These are phyloP conservation scores for Umimayanthus kanabou DNA, from an alignment of 92 coral and sea anemone genomes.

Conservation along the genomic window DNA sequence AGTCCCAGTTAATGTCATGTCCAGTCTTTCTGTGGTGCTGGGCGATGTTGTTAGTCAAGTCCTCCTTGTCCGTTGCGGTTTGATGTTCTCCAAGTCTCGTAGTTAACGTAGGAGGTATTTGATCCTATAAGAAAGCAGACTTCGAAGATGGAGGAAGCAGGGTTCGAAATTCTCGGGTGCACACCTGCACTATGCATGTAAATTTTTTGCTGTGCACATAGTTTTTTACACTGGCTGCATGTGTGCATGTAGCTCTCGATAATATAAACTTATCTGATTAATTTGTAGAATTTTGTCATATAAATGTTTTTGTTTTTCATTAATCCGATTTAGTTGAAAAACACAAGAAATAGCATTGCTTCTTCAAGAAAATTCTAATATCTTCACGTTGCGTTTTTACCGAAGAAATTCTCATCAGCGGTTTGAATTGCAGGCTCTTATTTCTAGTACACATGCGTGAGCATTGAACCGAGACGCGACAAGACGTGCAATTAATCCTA, in stretches of 20 bases:
- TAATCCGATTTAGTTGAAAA: neutral
- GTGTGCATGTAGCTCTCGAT: neutral
- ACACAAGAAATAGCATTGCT: neutral
- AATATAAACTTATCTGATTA: neutral
- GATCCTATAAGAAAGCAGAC: too few species aligned
- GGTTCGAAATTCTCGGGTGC: conserved; percentile 21
- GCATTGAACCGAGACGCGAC: conserved; percentile 10
- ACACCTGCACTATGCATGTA: conserved; percentile 19
- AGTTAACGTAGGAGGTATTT: too few species aligned
- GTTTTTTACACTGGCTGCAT: conserved; percentile 9
- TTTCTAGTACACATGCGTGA: conserved; percentile 9
- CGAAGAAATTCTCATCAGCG: neutral
- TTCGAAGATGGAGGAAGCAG: too few species aligned
- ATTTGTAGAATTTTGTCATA: neutral
- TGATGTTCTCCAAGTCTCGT: too few species aligned
- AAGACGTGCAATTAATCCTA: neutral
- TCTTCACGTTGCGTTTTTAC: neutral
- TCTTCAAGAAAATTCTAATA: neutral
- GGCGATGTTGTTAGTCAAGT: too few species aligned
- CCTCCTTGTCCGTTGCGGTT: too few species aligned
- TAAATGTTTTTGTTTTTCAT: neutral
- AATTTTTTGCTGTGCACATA: conserved; percentile 1
- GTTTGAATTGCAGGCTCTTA: conserved; percentile 3
- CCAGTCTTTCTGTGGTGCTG: too few species aligned
- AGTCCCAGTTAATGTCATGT: too few species aligned